Conservation (phyloP, 30 jellyfish, hydroid and myxozoan genomes). For the Turritopsis rubra region DNA sequence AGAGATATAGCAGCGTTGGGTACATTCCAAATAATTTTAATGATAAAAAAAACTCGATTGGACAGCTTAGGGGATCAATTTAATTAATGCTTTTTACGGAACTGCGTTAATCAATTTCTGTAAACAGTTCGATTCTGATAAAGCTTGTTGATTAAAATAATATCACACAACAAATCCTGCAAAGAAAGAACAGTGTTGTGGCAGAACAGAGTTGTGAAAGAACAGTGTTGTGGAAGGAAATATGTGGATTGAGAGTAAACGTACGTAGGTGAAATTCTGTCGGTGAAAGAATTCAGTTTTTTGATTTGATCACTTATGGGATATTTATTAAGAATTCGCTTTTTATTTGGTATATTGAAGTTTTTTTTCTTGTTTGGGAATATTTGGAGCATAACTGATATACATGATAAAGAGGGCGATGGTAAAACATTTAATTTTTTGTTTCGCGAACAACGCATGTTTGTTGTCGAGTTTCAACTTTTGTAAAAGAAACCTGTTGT, state of each 20-base stretch:
- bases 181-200: no score
- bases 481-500: not conserved
- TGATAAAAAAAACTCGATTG: not conserved
- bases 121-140: no score
- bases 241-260: not conserved
- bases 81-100: not conserved
- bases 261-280: not conserved
- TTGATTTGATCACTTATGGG: not conserved
- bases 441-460: not conserved
- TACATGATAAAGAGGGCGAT: not conserved
- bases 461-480: not conserved
- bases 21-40: no score
- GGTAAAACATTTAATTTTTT: no score
- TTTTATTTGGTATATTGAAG: not conserved
- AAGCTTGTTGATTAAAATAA: no score
- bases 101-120: not conserved
- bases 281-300: not conserved
- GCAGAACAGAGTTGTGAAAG: not conserved
- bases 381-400: no score
- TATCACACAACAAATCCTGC: no score
- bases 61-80: not conserved
- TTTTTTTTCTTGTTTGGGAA: not conserved
- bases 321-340: not conserved
- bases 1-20: not conserved
- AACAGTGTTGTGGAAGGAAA: not conserved